Evolutionary conservation across 2,888 invertebrate species (phyloP).

Genomic region (Hofmannophila pseudospretella): DNA sequence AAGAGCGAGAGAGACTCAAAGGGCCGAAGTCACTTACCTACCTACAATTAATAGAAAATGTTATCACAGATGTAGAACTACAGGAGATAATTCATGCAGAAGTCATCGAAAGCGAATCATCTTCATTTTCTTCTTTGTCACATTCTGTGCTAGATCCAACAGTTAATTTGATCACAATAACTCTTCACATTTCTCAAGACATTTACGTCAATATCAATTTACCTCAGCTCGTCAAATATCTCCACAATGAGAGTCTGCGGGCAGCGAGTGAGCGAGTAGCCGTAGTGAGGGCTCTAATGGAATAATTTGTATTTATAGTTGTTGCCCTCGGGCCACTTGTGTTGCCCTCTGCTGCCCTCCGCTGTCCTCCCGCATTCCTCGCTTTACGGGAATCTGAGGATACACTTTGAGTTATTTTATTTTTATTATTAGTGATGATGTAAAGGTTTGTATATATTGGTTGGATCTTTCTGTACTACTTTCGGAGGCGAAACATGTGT

Average conservation of each 20-base stretch:
- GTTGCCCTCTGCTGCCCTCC: conserved; percentile 18
- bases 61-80: no score
- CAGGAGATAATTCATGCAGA: no score
- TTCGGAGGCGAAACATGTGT: no score
- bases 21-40: no score
- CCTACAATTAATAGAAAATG: no score
- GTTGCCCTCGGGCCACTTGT: conserved; percentile 14
- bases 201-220: not conserved
- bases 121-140: no score
- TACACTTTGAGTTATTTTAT: conserved; percentile 18
- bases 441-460: conserved; percentile 19
- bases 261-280: no score
- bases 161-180: no score
- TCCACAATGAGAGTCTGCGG: not conserved
- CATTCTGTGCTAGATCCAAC: no score
- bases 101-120: no score
- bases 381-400: conserved; percentile 50
- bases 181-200: not conserved
- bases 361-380: conserved; percentile 29
- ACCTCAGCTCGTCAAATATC: not conserved
- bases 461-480: no score
- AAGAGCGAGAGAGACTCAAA: no score
- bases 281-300: conserved; percentile 23
- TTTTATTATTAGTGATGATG: conserved; percentile 16
- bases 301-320: conserved; percentile 62